Evolutionary conservation across 2,113 vertebrate species (phyloP).

Genomic region (Romanogobio albipinnatus): DNA sequence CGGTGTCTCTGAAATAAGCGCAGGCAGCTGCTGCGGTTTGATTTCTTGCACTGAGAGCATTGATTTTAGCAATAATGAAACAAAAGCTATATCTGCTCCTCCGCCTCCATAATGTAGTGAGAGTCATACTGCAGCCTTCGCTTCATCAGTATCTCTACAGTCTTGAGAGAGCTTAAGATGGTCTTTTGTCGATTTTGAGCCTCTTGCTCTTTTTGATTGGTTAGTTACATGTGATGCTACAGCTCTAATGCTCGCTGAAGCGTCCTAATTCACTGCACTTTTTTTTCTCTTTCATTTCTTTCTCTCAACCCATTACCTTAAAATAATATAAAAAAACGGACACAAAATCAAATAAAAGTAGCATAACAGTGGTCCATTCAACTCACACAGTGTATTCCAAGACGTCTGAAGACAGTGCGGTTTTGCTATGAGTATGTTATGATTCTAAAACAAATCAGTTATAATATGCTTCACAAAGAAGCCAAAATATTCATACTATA

Average conservation of each 20-base stretch:
- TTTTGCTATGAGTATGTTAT: neutral
- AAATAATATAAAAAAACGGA: neutral
- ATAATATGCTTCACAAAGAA: neutral
- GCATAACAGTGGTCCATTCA: neutral
- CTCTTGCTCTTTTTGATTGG: slow-evolving; percentile 3
- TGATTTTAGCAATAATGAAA: slow-evolving; percentile 39
- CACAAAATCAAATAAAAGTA: neutral
- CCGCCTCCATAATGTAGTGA: neutral
- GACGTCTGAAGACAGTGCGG: neutral
- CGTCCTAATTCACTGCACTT: neutral
- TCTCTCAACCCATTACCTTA: neutral
- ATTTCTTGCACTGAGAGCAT: slow-evolving; percentile 17
- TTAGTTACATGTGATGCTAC: neutral
- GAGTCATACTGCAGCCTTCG: neutral
- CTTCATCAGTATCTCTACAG: neutral
- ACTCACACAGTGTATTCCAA: neutral
- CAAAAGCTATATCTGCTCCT: slow-evolving; percentile 11
- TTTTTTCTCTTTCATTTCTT: neutral
- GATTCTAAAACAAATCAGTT: neutral
- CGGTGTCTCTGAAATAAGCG: slow-evolving; percentile 18
- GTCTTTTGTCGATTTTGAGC: neutral
- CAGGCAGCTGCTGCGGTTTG: slow-evolving; percentile 5
- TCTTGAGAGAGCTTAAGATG: neutral
- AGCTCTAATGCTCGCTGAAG: slow-evolving; percentile 11
- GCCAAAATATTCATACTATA: neutral